A percentile compares a stretch with the other conserved stretches of the same genome.
Conservation (phyloP, 2,113 vertebrate species). For the Myxocyprinus asiaticus region DNA sequence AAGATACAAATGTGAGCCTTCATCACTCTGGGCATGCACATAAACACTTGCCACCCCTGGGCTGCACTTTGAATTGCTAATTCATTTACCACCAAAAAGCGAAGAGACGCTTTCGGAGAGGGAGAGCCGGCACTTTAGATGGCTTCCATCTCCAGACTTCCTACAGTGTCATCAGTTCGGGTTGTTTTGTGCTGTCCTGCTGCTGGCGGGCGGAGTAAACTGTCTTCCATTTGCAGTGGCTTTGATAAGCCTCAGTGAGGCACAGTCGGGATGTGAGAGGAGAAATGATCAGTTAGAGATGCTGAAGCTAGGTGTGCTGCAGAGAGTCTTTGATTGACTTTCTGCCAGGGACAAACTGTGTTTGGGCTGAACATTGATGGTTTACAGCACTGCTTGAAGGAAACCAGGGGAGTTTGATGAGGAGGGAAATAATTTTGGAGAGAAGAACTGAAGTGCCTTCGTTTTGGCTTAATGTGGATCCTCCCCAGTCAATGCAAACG, state of each 20-base stretch:
- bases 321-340: conserved; percentile 69
- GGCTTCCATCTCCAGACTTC: conserved; percentile 48
- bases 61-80: conserved; percentile 72
- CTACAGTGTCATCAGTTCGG: conserved; percentile 68
- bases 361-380: conserved; percentile 40
- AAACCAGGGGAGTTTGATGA: conserved; percentile 19
- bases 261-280: conserved; percentile 60
- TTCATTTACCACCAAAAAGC: conserved; percentile 58
- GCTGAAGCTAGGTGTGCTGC: conserved; percentile 56
- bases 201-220: conserved; percentile 55
- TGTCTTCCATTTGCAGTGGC: conserved; percentile 67
- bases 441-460: background rate
- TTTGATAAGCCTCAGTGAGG: conserved; percentile 69
- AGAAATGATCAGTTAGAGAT: conserved; percentile 68
- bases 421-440: conserved; percentile 22
- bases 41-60: conserved; percentile 66
- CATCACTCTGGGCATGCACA: conserved; percentile 69
- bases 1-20: conserved; percentile 76
- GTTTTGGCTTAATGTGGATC: background rate
- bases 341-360: conserved; percentile 49
- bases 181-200: conserved; percentile 60
- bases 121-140: conserved; percentile 48
- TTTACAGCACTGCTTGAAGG: conserved; percentile 9
- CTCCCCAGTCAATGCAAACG: background rate
- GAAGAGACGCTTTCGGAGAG: conserved; percentile 47